Conservation (phyloP, 2,888 invertebrate species). For the Thysanoteuthis rhombus region DNA sequence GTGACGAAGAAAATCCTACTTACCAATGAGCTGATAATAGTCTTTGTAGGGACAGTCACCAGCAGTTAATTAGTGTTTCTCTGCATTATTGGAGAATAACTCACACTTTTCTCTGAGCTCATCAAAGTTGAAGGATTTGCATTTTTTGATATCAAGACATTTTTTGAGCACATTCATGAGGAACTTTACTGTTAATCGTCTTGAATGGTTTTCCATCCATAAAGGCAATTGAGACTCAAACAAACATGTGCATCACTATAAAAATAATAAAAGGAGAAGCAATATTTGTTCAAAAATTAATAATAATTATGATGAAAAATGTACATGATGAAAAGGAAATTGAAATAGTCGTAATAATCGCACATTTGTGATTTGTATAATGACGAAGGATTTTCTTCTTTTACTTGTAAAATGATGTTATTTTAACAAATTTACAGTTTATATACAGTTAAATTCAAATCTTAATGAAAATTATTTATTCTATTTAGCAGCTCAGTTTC, state of each 20-base stretch:
- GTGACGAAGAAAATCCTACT: not conserved
- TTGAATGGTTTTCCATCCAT: not conserved
- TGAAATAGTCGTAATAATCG: too few relatives aligned
- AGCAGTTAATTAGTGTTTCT: not conserved
- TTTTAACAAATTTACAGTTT: too few relatives aligned
- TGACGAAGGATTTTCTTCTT: too few relatives aligned
- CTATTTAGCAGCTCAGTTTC: too few relatives aligned
- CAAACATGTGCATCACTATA: not conserved
- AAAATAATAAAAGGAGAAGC: not conserved
- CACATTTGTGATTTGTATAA: too few relatives aligned
- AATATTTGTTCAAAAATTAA: not conserved
- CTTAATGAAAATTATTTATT: too few relatives aligned
- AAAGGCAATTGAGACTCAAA: slow-evolving; percentile 18
- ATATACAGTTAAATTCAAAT: too few relatives aligned
- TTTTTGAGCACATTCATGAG: not conserved
- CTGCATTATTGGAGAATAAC: not conserved
- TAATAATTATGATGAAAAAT: not conserved
- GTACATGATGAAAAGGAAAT: not conserved
- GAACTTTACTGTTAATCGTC: not conserved
- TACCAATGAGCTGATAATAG: not conserved
- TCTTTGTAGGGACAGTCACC: not conserved
- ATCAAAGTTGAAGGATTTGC: not conserved
- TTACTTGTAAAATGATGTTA: too few relatives aligned
- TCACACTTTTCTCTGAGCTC: not conserved
- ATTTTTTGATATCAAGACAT: not conserved